Evolutionary conservation across 2,113 vertebrate species (phyloP).

Genomic region (Phalacrocorax pelagicus): DNA sequence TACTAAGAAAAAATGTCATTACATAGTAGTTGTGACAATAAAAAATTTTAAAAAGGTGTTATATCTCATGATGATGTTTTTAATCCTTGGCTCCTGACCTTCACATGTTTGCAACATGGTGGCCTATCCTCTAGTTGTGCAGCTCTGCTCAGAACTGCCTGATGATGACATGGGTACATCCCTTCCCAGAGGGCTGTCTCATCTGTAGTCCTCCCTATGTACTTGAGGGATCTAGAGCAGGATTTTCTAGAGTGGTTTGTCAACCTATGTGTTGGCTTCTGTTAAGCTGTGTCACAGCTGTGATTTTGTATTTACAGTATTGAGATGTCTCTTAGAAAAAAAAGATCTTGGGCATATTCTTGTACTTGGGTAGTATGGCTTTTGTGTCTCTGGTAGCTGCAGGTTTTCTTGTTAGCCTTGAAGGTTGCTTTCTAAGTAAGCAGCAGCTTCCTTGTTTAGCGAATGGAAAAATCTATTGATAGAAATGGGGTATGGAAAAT

Average conservation of each 20-base stretch:
- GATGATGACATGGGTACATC: not conserved
- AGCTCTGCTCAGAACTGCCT: not conserved
- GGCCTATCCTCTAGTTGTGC: not conserved
- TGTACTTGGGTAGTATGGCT: not conserved
- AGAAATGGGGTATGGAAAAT: not conserved
- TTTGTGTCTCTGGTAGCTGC: not conserved
- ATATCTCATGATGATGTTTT: rapidly evolving
- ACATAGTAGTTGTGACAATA: not conserved
- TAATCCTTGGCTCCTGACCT: not conserved
- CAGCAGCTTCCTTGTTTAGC: not conserved
- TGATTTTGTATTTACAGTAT: not conserved
- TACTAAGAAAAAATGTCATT: not conserved
- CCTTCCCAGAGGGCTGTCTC: not conserved
- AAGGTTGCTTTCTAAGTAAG: not conserved
- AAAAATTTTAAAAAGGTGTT: not conserved
- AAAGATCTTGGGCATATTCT: rapidly evolving
- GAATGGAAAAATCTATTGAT: not conserved
- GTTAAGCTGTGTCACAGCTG: not conserved
- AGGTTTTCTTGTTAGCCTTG: not conserved
- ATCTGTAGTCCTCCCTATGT: not conserved
- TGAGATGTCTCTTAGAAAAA: not conserved
- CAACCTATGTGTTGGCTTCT: rapidly evolving
- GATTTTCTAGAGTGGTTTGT: not conserved
- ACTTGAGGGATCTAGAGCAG: not conserved
- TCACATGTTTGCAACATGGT: not conserved